phyloP scores from a whole-genome alignment of 2,113 vertebrate species.

The Elaphurus davidianus region DNA sequence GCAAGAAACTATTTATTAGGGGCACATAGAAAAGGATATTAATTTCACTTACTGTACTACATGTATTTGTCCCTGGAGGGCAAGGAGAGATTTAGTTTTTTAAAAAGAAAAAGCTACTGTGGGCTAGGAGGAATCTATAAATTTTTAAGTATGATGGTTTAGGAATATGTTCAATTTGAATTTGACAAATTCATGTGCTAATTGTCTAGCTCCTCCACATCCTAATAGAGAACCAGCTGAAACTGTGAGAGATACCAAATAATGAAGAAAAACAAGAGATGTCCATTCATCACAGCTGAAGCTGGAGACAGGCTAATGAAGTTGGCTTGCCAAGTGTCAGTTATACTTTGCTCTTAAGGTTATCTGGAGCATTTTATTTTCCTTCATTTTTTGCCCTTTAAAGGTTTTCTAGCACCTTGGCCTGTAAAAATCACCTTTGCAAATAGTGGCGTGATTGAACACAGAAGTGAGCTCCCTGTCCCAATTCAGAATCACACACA shows the following conservation, averaged over 20 bases:
- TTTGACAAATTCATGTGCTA: not conserved
- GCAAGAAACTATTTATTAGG: constrained; percentile 50
- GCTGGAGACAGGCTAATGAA: not conserved
- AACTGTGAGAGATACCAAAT: constrained; percentile 19
- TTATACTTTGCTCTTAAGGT: constrained; percentile 23
- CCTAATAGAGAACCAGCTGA: not conserved
- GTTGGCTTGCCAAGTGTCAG: constrained; percentile 35
- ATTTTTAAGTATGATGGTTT: not conserved
- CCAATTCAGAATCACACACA: not conserved
- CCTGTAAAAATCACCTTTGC: constrained; percentile 37
- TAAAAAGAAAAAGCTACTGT: not conserved
- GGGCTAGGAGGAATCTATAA: not conserved
- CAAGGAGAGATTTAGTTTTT: not conserved
- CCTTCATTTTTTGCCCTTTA: not conserved
- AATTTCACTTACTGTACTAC: constrained; percentile 44
- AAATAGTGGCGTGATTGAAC: not conserved
- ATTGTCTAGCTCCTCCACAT: not conserved
- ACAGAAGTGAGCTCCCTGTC: not conserved
- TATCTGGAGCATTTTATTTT: not conserved
- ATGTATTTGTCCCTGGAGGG: constrained; percentile 38
- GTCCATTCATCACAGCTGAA: not conserved
- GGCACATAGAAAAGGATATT: constrained; percentile 36
- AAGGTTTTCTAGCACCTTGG: not conserved
- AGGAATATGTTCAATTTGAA: not conserved
- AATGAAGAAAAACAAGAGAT: constrained; percentile 1